Percentiles rank a stretch among this genome's conserved stretches.
Conservation (phyloP, 2,888 invertebrate species). For the Cheilosia soror region DNA sequence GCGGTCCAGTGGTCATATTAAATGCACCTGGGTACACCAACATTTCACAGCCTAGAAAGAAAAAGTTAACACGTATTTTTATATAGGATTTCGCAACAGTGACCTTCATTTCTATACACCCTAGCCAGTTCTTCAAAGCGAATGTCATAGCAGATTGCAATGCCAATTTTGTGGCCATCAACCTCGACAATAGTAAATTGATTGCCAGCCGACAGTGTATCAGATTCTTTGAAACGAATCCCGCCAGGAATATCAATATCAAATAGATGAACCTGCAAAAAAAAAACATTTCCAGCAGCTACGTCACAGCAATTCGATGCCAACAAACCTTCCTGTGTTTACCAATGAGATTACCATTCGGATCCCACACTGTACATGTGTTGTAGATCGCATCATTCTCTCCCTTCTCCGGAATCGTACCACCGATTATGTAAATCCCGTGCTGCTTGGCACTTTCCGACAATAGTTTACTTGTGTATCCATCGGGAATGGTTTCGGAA, state of each 20-base stretch:
- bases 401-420: slow-evolving; percentile 93
- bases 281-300: not conserved
- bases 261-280: slow-evolving; percentile 90
- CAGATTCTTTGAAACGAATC: slow-evolving; percentile 96
- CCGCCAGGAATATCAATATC: slow-evolving; percentile 97
- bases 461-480: slow-evolving; percentile 89
- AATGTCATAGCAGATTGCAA: slow-evolving; percentile 98
- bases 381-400: slow-evolving; percentile 88
- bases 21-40: slow-evolving; percentile 97
- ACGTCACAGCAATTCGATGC: not conserved
- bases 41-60: slow-evolving; percentile 89
- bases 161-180: slow-evolving; percentile 89
- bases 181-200: slow-evolving; percentile 89
- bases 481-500: slow-evolving; percentile 92
- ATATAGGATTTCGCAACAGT: too few species aligned
- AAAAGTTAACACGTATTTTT: not conserved
- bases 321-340: slow-evolving; percentile 91
- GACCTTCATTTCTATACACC: slow-evolving; percentile 87
- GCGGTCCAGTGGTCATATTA: slow-evolving; percentile 97
- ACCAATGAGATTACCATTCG: slow-evolving; percentile 90
- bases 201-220: slow-evolving; percentile 91
- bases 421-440: slow-evolving; percentile 92
- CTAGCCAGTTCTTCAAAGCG: slow-evolving; percentile 95
- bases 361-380: slow-evolving; percentile 94
- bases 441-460: slow-evolving; percentile 90